These are phyloP conservation scores for Urophycis tenuis DNA, from an alignment of 2,797 vertebrate genomes.

Conservation along the genomic window DNA sequence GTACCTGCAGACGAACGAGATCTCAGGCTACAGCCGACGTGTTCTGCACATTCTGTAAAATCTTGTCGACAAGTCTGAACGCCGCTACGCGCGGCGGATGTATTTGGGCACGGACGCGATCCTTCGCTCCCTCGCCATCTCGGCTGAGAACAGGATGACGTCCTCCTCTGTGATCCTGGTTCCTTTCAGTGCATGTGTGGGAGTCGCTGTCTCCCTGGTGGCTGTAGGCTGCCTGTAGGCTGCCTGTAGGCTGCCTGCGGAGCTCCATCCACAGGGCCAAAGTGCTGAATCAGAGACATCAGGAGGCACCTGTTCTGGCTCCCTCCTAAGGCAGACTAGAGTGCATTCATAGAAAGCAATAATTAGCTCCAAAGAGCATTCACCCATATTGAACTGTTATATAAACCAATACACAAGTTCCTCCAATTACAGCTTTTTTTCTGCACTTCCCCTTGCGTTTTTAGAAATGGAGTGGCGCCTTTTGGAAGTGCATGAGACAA, in stretches of 20 bases:
- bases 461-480: slow-evolving; percentile 23
- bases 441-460: slow-evolving; percentile 23
- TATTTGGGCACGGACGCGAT: not conserved
- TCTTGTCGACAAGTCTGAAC: not conserved
- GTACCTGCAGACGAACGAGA: not conserved
- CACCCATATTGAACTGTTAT: too few relatives aligned
- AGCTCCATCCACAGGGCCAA: not conserved
- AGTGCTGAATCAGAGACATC: not conserved
- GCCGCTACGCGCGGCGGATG: not conserved
- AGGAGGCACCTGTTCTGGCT: too few relatives aligned
- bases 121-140: not conserved
- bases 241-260: not conserved
- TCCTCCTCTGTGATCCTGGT: not conserved
- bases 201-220: not conserved
- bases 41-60: too few relatives aligned
- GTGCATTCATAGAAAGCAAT: too few relatives aligned
- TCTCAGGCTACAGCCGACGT: not conserved
- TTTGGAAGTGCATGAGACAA: slow-evolving; percentile 17
- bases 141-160: not conserved
- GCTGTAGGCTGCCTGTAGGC: too few relatives aligned
- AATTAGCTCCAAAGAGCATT: too few relatives aligned
- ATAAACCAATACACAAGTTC: too few relatives aligned
- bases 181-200: not conserved
- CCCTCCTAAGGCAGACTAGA: too few relatives aligned
- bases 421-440: not conserved